phyloP scores from a whole-genome alignment of 2,888 invertebrate genomes.

The Acleris literana region DNA sequence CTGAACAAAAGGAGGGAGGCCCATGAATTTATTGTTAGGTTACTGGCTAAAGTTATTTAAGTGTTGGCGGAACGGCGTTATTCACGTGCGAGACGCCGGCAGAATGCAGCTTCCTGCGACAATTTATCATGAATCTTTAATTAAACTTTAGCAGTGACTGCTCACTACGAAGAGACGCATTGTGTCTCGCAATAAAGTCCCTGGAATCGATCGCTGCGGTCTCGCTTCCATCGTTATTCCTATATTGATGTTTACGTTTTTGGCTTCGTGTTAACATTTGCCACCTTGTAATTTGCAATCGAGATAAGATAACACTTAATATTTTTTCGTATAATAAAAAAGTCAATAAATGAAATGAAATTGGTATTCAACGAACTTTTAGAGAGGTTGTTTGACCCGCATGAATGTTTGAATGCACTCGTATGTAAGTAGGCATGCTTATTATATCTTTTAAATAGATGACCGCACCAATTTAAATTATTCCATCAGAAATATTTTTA shows the following conservation, averaged over 20 bases:
- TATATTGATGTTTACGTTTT: not conserved
- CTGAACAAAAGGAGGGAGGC: conserved; percentile 71
- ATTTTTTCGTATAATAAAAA: no score
- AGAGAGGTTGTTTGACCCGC: no score
- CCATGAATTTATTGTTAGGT: conserved; percentile 80
- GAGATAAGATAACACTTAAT: no score
- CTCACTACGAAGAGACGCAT: conserved; percentile 60
- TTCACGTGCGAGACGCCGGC: conserved; percentile 74
- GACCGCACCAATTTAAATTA: no score
- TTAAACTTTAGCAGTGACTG: conserved; percentile 80
- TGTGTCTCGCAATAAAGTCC: conserved; percentile 63
- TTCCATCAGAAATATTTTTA: no score
- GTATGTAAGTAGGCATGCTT: no score
- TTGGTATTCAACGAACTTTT: no score
- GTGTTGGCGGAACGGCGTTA: conserved; percentile 72
- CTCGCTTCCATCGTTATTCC: conserved; percentile 21
- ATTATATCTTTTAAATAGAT: no score
- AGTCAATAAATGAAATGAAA: no score
- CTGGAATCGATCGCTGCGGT: conserved; percentile 45
- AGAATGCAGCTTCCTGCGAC: conserved; percentile 80
- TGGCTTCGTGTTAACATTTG: not conserved
- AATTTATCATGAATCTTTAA: conserved; percentile 84
- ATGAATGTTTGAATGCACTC: no score
- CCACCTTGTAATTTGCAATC: not conserved
- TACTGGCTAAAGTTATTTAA: conserved; percentile 79